Conservation (phyloP, 2,797 vertebrate species). For the Darevskia mixta region DNA sequence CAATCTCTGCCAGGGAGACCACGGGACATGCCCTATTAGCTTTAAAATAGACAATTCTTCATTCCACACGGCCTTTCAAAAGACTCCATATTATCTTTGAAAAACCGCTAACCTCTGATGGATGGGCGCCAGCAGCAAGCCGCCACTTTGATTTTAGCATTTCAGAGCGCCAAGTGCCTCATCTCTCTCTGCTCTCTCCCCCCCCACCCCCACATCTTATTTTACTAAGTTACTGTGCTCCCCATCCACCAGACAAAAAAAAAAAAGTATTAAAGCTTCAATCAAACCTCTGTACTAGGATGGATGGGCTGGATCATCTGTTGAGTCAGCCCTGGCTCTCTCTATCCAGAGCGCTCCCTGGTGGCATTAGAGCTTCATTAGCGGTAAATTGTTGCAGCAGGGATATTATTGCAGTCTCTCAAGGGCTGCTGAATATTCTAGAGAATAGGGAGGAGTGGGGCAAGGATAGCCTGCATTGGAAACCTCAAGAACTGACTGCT, state of each 20-base stretch:
- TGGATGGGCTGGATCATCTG: conserved; percentile 25
- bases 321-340: not conserved
- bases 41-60: conserved; percentile 39
- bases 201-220: not conserved
- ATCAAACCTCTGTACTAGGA: conserved; percentile 20
- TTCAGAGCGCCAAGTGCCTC: conserved; percentile 6
- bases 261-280: conserved; percentile 39
- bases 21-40: conserved; percentile 55
- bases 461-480: not conserved
- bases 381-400: not conserved
- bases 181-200: too few species aligned
- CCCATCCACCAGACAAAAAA: not conserved
- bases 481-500: too few species aligned
- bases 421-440: not conserved
- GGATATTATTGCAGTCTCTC: conserved; percentile 19
- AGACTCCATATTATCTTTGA: conserved; percentile 19
- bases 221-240: not conserved
- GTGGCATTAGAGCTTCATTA: conserved; percentile 28
- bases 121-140: not conserved
- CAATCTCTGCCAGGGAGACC: conserved; percentile 40
- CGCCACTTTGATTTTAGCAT: not conserved
- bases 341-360: not conserved
- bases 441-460: not conserved
- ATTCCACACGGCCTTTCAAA: conserved; percentile 10
- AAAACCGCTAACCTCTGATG: conserved; percentile 6